Percentiles rank a stretch among this genome's conserved stretches.
Conservation (phyloP, 2,113 vertebrate genomes). For the Sinocyclocheilus grahami region DNA sequence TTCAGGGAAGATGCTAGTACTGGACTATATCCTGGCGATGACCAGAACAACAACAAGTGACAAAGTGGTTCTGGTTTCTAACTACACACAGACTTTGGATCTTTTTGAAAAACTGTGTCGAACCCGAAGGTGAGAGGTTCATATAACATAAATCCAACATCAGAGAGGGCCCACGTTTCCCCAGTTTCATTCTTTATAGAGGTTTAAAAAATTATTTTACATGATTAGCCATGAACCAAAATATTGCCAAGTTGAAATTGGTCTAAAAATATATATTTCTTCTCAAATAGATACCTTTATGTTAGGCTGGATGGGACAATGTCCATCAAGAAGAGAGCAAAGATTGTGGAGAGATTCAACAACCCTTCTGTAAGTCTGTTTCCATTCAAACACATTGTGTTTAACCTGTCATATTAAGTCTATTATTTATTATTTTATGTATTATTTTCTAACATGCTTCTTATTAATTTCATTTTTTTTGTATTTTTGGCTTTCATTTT, state of each 20-base stretch:
- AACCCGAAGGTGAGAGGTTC: constrained; percentile 79
- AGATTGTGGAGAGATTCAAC: constrained; percentile 94
- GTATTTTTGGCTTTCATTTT: neutral
- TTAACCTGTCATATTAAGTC: neutral
- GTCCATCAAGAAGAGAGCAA: constrained; percentile 98
- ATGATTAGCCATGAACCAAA: neutral
- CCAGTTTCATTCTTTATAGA: neutral
- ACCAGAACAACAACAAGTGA: constrained; percentile 86
- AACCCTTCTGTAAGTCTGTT: constrained; percentile 80
- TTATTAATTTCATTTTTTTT: neutral
- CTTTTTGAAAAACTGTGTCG: constrained; percentile 96
- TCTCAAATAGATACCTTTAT: constrained; percentile 85
- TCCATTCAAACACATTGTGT: neutral
- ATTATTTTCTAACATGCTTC: neutral
- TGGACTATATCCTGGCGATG: constrained; percentile 94
- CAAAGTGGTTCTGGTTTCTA: constrained; percentile 96
- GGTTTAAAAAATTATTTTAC: neutral
- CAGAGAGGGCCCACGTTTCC: neutral
- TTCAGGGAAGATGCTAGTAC: constrained; percentile 94
- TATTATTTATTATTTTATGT: too few relatives aligned
- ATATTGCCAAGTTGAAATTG: neutral
- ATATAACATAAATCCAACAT: neutral
- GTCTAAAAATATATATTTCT: neutral
- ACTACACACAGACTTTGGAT: constrained; percentile 97
- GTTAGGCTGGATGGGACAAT: constrained; percentile 95